Evolutionary conservation across 2,113 vertebrate genomes (phyloP).

Genomic region (Sarotherodon lohbergeri): DNA sequence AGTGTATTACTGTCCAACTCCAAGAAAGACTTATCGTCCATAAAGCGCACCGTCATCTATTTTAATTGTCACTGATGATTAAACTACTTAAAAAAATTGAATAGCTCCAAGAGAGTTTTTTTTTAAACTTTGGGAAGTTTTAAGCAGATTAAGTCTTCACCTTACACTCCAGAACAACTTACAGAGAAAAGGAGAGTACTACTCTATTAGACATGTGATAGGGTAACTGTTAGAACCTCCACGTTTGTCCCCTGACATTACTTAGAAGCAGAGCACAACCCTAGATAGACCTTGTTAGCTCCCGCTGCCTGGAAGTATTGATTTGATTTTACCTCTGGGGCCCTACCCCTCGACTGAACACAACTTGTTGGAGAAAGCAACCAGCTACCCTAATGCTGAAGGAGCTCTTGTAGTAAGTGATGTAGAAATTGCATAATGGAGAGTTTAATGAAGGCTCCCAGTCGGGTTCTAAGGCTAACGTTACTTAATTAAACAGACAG

Average conservation of each 20-base stretch:
- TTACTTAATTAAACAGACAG: constrained; percentile 48
- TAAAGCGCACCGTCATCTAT: background rate
- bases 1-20: background rate
- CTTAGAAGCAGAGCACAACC: constrained; percentile 43
- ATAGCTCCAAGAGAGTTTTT: background rate
- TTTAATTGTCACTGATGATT: background rate
- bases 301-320: constrained; percentile 53
- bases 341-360: background rate
- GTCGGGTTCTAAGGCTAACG: constrained; percentile 17
- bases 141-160: background rate
- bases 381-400: background rate
- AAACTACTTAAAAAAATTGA: background rate
- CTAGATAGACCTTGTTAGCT: constrained; percentile 61
- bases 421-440: constrained; percentile 47
- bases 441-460: constrained; percentile 43
- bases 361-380: background rate
- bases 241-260: constrained; percentile 47
- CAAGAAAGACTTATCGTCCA: background rate
- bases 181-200: background rate
- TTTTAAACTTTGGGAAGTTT: background rate
- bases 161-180: background rate
- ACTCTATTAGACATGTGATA: constrained; percentile 32
- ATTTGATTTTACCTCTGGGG: constrained; percentile 59
- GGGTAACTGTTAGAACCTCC: constrained; percentile 14
- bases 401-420: constrained; percentile 33